phyloP scores from a whole-genome alignment of 2,113 vertebrate species.

The Panurus biarmicus region DNA sequence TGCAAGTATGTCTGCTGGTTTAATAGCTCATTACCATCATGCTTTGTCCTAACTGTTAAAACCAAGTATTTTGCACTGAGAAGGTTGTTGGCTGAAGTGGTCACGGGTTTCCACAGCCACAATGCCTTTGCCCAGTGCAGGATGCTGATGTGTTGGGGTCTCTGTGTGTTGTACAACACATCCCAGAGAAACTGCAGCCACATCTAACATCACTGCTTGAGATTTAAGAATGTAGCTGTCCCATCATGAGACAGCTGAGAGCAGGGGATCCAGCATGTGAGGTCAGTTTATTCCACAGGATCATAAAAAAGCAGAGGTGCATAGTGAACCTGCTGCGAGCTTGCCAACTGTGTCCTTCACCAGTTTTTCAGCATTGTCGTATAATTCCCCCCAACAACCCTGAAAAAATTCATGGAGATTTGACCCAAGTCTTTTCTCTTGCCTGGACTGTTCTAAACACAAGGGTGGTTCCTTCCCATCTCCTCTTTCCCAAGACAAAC shows the following conservation, averaged over 20 bases:
- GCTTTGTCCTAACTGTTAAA: neutral
- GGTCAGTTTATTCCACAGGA: neutral
- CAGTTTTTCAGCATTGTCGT: accelerated
- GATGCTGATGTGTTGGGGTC: neutral
- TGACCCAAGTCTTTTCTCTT: neutral
- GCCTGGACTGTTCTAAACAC: neutral
- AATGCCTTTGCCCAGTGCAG: neutral
- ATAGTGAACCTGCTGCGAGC: neutral
- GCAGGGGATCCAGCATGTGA: neutral
- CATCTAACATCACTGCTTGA: neutral
- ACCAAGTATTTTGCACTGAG: neutral
- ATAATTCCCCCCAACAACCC: neutral
- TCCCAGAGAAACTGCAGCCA: neutral
- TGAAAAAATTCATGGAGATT: neutral
- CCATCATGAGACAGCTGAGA: neutral
- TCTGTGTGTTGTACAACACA: neutral
- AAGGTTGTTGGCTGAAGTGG: neutral
- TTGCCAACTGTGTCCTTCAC: neutral
- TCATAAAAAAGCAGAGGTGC: neutral
- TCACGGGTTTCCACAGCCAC: neutral
- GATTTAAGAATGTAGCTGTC: neutral
- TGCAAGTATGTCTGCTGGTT: neutral
- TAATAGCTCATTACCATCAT: neutral
- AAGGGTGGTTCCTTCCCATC: neutral
- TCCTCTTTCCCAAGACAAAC: neutral